Evolutionary conservation across 2,888 invertebrate genomes (phyloP), one percentile per base, ranked within the genome.

Genomic region (Melinaea marsaeus): DNA sequence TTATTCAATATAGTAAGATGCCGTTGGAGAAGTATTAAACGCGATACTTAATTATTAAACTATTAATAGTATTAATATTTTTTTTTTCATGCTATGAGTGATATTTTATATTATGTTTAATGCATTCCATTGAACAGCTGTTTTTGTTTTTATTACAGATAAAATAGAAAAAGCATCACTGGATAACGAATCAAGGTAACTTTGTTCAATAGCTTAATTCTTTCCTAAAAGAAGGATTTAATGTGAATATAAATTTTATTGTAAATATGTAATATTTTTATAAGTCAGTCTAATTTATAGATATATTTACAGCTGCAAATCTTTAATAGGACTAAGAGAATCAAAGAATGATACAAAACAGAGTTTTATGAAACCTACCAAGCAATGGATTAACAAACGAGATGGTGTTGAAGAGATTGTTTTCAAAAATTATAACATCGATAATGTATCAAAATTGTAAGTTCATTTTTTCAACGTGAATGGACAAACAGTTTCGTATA

Each of bases 401-500:
- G 69, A 72, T 4, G 65, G 61, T 59, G 45, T 47, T 51, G 66
- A 69, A 45, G 56, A 56, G 59, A 65, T 57, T 33, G 13, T 37
- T 11, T 59, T n/a, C n/a, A 54, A 13, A 6, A 46, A 56, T 35
- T 65, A 55, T 62, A 64, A 72, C 66, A 61, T 86, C 9, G 82
- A 83, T 66, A 72, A 69, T 46, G 72, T 83, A 56, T 65, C 70
- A n/a, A 86, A 83, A 74, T 70, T 82, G 87, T 86, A 79, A 80
- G 81, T 71, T 42, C 1, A 37, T 37, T 37, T 7, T 2, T 9
- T 3, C 42, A 9, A 42, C 6, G 9, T 9, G 9, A 9, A 42
- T 9, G 2, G 2, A 42, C 2, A 42, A 42, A 9, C 5, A 37
- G 7, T 37, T 37, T 2, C 2, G 1, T 22, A 22, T 22, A 22